Base-by-base conservation (phyloP, 2,113 vertebrate species). In the Brachyhypopomus gauderio region DNA sequence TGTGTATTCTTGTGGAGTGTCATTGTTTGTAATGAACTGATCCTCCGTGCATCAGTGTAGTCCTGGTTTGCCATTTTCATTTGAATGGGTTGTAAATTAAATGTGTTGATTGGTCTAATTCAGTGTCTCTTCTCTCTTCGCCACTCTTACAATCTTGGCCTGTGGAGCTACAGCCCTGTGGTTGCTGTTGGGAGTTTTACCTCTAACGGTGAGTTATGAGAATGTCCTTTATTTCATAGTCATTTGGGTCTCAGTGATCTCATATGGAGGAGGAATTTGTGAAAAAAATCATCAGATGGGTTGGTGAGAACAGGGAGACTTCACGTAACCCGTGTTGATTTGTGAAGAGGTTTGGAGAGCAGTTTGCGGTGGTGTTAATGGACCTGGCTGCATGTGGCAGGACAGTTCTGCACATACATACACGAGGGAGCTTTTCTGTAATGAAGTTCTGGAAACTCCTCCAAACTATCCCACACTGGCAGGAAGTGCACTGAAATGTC, bases 131-230 rank as follows among this genome's bases (percentile, higher is more conserved):
- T 87, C 79, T 85, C 77, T 84, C 20, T 14, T 34, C 48, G 19
- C n/a, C 67, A n/a, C 19, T 52, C 74, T 81, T 58, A 70, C 75
- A 89, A 84, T 80, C 79, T 75, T 58, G 85, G 74, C 81, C 79
- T 85, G 72, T 38, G 88, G 90, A 89, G 83, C 78, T 83, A 71
- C 60, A 73, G 36, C 60, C 12, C 12, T 79, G 27, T 83, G 84
- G 87, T 81, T 41, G 48, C 79, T 79, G 41, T 78, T 63, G 82
- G 71, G 56, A 72, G 62, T 30, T 27, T 72, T 62, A 52, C 60
- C 60, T 27, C 16, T 64, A 80, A 76, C 62, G 90, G 92, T 94
- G 85, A 91, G 91, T 91, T 74, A 25, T 67, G 30, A 67, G 11
- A 62, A 19, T 11, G 3, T n/a, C 6, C 23, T 27, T 25, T 72